phyloP scores from a whole-genome alignment of 2,888 invertebrate genomes.

The Malacosoma neustria region DNA sequence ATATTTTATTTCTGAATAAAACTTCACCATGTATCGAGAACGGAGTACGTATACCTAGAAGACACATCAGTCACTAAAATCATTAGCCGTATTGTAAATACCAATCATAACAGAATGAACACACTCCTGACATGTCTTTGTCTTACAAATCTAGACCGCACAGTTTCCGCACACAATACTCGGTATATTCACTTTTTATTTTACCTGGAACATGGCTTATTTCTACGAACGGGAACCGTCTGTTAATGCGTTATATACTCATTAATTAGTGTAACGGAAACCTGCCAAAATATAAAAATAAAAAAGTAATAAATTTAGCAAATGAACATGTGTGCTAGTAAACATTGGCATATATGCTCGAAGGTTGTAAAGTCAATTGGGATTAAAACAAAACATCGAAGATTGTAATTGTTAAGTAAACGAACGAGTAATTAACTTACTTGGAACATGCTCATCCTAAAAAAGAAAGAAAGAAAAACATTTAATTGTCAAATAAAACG shows the following conservation, averaged over 20 bases:
- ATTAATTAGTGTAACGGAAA: constrained; percentile 31
- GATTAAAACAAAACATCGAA: neutral
- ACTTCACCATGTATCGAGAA: too few species aligned
- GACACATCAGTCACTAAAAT: too few species aligned
- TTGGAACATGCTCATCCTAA: too few species aligned
- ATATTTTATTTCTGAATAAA: too few species aligned
- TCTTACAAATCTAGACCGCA: neutral
- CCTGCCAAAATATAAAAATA: constrained; percentile 27
- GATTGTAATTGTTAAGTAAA: neutral
- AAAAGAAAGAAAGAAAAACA: too few species aligned
- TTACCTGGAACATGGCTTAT: neutral
- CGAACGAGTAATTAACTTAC: neutral
- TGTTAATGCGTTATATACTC: constrained; percentile 27
- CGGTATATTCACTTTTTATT: neutral
- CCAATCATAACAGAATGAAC: too few species aligned
- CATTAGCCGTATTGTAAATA: too few species aligned
- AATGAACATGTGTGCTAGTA: constrained; percentile 4
- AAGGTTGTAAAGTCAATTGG: neutral
- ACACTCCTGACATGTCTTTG: too few species aligned
- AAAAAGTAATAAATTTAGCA: constrained; percentile 22
- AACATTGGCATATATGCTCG: neutral
- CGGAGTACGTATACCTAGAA: too few species aligned
- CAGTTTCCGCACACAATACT: neutral
- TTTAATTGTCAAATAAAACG: too few species aligned
- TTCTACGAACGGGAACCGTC: constrained; percentile 23